Conservation (phyloP, 1,140 invertebrate species). For the Battus philenor region DNA sequence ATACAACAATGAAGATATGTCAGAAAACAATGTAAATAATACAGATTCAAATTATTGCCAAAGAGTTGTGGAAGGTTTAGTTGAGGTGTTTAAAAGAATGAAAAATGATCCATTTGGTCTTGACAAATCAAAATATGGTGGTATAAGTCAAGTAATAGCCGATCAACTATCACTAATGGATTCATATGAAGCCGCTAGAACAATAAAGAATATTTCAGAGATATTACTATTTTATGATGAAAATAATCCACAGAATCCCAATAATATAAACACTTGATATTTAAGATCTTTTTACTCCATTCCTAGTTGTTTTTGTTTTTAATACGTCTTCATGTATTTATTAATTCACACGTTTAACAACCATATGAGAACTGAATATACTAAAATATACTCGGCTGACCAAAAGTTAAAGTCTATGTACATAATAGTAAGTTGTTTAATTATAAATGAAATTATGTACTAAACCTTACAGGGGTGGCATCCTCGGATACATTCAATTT, state of each 20-base stretch:
- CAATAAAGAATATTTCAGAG: conserved; percentile 47
- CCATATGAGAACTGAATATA: no score
- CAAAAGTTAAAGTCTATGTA: no score
- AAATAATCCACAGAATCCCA: conserved; percentile 56
- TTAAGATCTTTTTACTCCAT: background rate
- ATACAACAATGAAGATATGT: conserved; percentile 1
- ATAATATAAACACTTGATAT: conserved; percentile 40
- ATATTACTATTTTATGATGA: conserved; percentile 51
- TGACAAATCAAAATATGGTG: conserved; percentile 41
- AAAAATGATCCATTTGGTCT: conserved; percentile 53
- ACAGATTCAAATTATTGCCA: conserved; percentile 29
- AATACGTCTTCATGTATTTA: no score
- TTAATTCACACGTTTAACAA: no score
- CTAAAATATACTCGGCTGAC: no score
- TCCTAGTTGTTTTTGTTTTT: no score
- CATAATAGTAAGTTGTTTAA: no score
- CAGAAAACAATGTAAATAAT: conserved; percentile 17
- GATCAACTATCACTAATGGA: conserved; percentile 47
- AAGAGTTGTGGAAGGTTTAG: conserved; percentile 40
- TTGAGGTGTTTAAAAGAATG: conserved; percentile 42
- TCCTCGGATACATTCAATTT: no score
- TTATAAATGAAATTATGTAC: no score
- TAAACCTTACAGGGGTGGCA: no score
- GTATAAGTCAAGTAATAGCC: conserved; percentile 39
- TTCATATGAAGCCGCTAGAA: conserved; percentile 46